These are phyloP conservation scores for Vimba vimba DNA, from an alignment of 2,113 vertebrate genomes.

Conservation along the genomic window DNA sequence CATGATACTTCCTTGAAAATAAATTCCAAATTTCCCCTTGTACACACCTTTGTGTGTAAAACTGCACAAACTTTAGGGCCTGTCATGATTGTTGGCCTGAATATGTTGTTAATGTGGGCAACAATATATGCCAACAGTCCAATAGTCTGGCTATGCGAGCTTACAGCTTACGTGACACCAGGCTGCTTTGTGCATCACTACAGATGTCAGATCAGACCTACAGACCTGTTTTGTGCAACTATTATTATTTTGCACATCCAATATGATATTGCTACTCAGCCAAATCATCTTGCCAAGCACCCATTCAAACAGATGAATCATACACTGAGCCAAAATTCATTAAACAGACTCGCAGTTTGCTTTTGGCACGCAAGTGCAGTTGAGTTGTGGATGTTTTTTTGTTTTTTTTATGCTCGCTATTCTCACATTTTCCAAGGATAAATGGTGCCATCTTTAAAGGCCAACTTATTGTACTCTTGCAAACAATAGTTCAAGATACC, in stretches of 20 bases:
- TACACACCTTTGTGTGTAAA: too few relatives aligned
- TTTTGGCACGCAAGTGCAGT: constrained; percentile 11
- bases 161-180: constrained; percentile 6
- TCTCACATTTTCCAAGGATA: neutral
- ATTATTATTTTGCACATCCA: constrained; percentile 21
- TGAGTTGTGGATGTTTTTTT: too few relatives aligned
- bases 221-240: neutral
- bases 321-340: constrained; percentile 11
- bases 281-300: constrained; percentile 15
- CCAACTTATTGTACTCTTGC: neutral
- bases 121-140: neutral
- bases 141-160: neutral
- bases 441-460: constrained; percentile 1
- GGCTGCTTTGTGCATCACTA: neutral
- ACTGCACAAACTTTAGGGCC: too few relatives aligned
- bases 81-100: neutral
- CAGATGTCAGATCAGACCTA: constrained; percentile 14
- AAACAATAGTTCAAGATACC: constrained; percentile 16
- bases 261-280: neutral
- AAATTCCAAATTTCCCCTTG: too few relatives aligned
- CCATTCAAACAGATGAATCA: constrained; percentile 30
- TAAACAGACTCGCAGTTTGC: constrained; percentile 16
- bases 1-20: too few relatives aligned
- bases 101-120: neutral
- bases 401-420: neutral